Conservation (phyloP, 2,797 vertebrate species). For the Enteromius mattozi region DNA sequence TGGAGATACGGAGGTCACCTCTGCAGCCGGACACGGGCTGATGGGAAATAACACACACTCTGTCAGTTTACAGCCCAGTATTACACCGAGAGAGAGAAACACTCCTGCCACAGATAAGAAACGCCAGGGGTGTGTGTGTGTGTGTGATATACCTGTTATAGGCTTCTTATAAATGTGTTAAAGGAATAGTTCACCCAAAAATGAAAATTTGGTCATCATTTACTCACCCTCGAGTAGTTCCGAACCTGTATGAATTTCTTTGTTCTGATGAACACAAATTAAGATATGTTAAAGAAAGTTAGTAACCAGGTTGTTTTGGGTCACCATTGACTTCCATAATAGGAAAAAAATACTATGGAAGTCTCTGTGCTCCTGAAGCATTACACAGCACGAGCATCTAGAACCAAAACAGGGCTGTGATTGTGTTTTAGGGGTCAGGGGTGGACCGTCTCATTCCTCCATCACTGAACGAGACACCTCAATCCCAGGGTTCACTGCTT, state of each 20-base stretch:
- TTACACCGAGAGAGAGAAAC: conserved; percentile 31
- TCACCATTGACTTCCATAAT: too few species aligned
- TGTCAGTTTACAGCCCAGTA: conserved; percentile 42
- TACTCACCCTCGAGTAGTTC: too few species aligned
- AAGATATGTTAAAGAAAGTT: too few species aligned
- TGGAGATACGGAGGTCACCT: conserved; percentile 52
- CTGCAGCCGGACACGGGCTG: conserved; percentile 17
- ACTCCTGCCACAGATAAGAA: conserved; percentile 40
- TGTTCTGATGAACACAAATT: too few species aligned
- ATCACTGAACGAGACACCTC: neutral
- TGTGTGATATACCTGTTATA: too few species aligned
- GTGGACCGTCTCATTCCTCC: neutral
- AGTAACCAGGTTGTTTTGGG: too few species aligned
- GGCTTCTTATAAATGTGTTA: too few species aligned
- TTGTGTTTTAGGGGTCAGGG: neutral
- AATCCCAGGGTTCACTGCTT: neutral
- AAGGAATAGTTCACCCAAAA: too few species aligned
- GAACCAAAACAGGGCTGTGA: neutral
- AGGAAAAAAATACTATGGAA: too few species aligned
- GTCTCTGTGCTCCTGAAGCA: neutral
- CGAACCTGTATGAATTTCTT: too few species aligned
- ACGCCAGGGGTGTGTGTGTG: neutral
- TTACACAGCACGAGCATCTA: neutral
- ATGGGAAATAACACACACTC: conserved; percentile 14
- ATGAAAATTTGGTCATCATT: too few species aligned